Conservation (phyloP, 2,888 invertebrate genomes). For the Pristionchus japonicus region DNA sequence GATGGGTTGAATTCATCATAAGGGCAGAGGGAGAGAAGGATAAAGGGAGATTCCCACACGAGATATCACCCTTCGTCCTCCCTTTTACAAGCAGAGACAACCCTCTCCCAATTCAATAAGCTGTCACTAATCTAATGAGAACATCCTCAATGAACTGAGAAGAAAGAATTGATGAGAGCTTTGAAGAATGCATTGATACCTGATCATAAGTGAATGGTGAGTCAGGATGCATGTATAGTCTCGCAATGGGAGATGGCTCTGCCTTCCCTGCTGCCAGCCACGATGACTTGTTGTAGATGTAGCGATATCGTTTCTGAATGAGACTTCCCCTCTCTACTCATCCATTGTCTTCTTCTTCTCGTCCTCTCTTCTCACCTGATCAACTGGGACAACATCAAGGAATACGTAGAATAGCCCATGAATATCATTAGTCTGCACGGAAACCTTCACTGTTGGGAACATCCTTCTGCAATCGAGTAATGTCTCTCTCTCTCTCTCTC, state of each 20-base stretch:
- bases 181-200: constrained; percentile 78
- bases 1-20: constrained; percentile 32
- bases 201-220: constrained; percentile 95
- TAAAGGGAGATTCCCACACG: not conserved
- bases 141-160: not conserved
- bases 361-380: constrained; percentile 79
- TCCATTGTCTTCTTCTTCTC: not conserved
- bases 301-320: constrained; percentile 83
- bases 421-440: constrained; percentile 85
- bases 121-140: not conserved
- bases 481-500: not conserved
- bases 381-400: constrained; percentile 96
- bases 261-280: constrained; percentile 96
- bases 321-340: not conserved
- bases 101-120: not conserved
- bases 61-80: not conserved
- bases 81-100: not conserved
- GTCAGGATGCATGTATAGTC: constrained; percentile 95
- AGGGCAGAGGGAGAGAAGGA: not conserved
- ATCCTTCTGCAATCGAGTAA: constrained; percentile 84
- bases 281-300: constrained; percentile 97
- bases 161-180: not conserved
- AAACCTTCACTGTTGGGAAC: constrained; percentile 96
- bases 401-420: constrained; percentile 86
- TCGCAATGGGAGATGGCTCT: constrained; percentile 62